phyloP scores from a whole-genome alignment of 2,797 vertebrate species.

The Synaphobranchus kaupii region DNA sequence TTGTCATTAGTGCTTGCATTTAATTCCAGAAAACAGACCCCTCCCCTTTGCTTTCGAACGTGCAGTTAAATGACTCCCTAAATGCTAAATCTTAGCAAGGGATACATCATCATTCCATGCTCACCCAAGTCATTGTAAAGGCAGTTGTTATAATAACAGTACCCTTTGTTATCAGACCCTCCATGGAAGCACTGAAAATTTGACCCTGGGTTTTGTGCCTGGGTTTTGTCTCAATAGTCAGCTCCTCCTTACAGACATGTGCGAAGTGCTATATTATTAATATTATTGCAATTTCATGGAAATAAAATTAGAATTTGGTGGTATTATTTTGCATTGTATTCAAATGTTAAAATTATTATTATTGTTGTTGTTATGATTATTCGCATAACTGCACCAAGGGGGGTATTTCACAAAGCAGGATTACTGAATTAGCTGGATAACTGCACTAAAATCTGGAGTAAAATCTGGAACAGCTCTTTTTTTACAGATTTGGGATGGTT shows the following conservation, averaged over 20 bases:
- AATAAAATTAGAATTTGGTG: no score
- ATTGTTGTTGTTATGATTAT: no score
- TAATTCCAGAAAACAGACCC: neutral
- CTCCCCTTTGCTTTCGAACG: neutral
- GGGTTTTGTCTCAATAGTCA: neutral
- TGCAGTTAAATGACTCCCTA: neutral
- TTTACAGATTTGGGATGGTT: no score
- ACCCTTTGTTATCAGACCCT: neutral
- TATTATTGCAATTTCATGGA: no score
- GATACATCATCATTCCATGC: neutral
- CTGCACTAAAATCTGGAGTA: no score
- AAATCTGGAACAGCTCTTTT: no score
- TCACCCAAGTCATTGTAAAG: neutral
- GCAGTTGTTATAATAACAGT: slow-evolving; percentile 3
- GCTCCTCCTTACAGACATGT: neutral
- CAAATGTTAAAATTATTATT: no score
- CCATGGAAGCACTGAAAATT: neutral
- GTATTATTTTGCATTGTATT: no score
- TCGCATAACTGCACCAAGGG: no score
- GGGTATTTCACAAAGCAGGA: no score
- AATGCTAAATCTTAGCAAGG: neutral
- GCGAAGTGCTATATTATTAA: no score
- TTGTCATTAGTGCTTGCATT: neutral
- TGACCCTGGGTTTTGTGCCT: neutral
- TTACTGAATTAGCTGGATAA: no score